Conservation (phyloP, 2,797 vertebrate species). For the Epinephelus awoara region DNA sequence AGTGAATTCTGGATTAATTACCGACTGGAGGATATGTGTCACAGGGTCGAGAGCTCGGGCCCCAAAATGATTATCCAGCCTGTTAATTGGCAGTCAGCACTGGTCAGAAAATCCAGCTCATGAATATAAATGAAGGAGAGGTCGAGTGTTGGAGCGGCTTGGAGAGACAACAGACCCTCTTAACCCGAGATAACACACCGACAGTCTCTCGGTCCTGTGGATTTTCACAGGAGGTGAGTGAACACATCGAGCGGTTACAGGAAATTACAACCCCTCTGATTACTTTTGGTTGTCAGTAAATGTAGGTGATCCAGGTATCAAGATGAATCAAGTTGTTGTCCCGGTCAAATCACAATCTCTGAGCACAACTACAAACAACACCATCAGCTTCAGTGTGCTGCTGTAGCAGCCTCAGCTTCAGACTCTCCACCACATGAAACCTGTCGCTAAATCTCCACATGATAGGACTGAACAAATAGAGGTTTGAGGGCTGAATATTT, state of each 20-base stretch:
- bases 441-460: neutral
- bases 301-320: too few species aligned
- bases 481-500: neutral
- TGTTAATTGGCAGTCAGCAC: conserved; percentile 24
- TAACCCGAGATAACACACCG: neutral
- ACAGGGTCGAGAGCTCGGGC: neutral
- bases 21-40: neutral
- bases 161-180: conserved; percentile 9
- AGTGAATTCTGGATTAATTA: conserved; percentile 32
- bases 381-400: neutral
- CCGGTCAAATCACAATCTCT: too few species aligned
- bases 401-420: neutral
- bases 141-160: conserved; percentile 2
- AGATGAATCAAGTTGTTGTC: too few species aligned
- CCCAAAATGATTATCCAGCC: conserved; percentile 35
- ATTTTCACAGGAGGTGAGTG: neutral
- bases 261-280: neutral
- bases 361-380: neutral
- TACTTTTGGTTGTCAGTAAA: neutral
- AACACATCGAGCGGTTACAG: neutral
- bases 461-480: neutral
- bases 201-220: neutral
- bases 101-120: conserved; percentile 25
- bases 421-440: neutral
- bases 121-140: conserved; percentile 53